Conservation (phyloP, 30 jellyfish, hydroid and myxozoan genomes). For the Clytia hemisphaerica region DNA sequence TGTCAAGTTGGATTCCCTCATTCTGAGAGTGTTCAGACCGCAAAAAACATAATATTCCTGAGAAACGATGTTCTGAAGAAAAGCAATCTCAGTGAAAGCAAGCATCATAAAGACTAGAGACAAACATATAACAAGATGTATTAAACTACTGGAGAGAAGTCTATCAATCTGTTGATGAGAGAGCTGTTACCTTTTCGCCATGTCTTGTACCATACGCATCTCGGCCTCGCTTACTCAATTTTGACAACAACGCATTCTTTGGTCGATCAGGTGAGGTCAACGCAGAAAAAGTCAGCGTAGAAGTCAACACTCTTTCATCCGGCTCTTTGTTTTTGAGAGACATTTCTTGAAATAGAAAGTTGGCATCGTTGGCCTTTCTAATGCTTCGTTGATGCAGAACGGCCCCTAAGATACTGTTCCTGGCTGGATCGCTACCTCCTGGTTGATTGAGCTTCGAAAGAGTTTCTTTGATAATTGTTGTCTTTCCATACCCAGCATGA, state of each 20-base stretch:
- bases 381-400: conserved; percentile 52
- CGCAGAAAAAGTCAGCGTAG: conserved; percentile 68
- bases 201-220: conserved; percentile 65
- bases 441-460: conserved; percentile 52
- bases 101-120: neutral
- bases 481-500: conserved; percentile 67
- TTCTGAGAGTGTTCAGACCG: too few species aligned
- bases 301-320: conserved; percentile 29
- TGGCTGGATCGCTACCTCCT: conserved; percentile 67
- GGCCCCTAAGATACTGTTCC: conserved; percentile 62
- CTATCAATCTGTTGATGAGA: too few species aligned
- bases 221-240: conserved; percentile 62
- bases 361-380: neutral
- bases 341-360: conserved; percentile 8
- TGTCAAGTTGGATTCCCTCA: too few species aligned
- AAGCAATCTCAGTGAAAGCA: neutral
- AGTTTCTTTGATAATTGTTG: conserved; percentile 41
- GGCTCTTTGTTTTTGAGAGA: conserved; percentile 25
- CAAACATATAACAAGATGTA: neutral
- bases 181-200: conserved; percentile 53
- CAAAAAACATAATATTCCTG: too few species aligned
- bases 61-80: neutral
- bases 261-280: conserved; percentile 37
- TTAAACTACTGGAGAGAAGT: too few species aligned
- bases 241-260: conserved; percentile 41